These are phyloP conservation scores for Xestia ashworthii DNA, from an alignment of 2,888 invertebrate genomes.

Conservation along the genomic window DNA sequence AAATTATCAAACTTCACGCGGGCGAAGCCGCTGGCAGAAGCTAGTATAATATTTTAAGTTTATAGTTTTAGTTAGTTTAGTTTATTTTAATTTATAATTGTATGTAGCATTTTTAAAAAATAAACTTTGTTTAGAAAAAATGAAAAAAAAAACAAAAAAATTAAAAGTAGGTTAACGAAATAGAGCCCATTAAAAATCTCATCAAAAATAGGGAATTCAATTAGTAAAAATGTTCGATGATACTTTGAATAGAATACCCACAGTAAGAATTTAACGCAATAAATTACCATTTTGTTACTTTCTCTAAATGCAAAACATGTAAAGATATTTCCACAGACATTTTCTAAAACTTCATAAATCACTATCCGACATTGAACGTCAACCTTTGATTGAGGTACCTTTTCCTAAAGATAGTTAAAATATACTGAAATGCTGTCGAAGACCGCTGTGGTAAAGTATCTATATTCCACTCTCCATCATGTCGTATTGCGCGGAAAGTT, in stretches of 20 bases:
- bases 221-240: neutral
- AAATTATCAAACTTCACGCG: too few relatives aligned
- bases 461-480: neutral
- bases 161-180: neutral
- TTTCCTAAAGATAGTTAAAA: neutral
- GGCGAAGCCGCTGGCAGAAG: too few relatives aligned
- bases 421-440: conserved; percentile 7
- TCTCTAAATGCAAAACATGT: too few relatives aligned
- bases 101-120: too few relatives aligned
- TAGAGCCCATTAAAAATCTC: neutral
- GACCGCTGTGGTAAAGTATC: neutral
- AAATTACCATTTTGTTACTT: neutral
- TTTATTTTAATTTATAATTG: too few relatives aligned
- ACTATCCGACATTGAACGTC: neutral
- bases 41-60: too few relatives aligned
- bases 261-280: neutral
- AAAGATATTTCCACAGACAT: neutral
- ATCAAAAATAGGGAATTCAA: neutral
- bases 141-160: too few relatives aligned
- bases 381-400: neutral
- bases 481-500: neutral
- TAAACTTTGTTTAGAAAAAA: too few relatives aligned
- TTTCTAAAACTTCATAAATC: neutral
- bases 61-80: too few relatives aligned
- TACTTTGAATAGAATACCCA: neutral